Evolutionary conservation across 2,888 invertebrate genomes (phyloP), one percentile per base, ranked within the genome.

Genomic region (Emmelina monodactyla): DNA sequence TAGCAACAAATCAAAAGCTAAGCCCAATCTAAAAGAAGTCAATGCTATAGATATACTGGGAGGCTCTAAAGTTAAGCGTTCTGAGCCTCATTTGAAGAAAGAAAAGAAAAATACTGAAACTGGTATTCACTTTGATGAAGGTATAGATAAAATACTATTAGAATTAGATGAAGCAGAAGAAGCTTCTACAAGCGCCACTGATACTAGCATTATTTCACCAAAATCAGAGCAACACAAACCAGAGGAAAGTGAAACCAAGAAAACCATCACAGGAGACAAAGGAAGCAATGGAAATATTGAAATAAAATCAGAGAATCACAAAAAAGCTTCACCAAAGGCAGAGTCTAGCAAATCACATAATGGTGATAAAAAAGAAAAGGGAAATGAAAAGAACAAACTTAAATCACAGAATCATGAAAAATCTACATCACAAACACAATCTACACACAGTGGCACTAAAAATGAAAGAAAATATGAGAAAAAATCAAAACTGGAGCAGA

Each of bases 141-240:
- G 87, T 37, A 91, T 92, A 64, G 86, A 86, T 50, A 81, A 84
- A 47, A 88, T 87, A 12, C 64, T 91, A 11, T 54, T 83, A 41
- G 83, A 87, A 54, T 60, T 90, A 38, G 89, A 90, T 66, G 82
- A 82, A 46, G 53, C 65, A 34, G 58, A 73, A 40, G 59, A 69
- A 16, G 19, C 33, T 11, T 28, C 28, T 28, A 12, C 1, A 28
- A 28, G 28, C 16, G 12, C 9, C 9, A 11, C 28, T 28, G 34
- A 14, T 12, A 28, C 7, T 12, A 13, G 19, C 9, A 9, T 9
- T 19, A 9, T 5, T 19, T 6, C 12, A n/a, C 15, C 9, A 5
- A 32, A 32, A 25, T 10, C 9, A 22, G 12, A 11, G 14, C 14
- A 22, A 33, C 28, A 30, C n/a, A 14, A 30, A 19, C 14, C 15